These are phyloP conservation scores for Sciurus niger DNA, from an alignment of 2,113 vertebrate species.

Conservation along the genomic window DNA sequence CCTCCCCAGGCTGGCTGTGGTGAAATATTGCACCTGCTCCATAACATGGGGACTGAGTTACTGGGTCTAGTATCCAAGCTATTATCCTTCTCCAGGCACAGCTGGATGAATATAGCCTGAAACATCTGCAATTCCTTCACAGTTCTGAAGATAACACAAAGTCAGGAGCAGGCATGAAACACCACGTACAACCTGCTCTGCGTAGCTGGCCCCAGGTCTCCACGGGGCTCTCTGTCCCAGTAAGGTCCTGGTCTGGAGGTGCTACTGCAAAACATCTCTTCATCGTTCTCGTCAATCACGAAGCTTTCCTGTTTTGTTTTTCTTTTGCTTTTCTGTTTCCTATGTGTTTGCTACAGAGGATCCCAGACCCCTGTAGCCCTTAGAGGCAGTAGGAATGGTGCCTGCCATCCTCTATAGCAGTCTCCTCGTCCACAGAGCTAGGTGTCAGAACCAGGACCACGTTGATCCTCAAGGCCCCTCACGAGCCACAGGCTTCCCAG, in stretches of 20 bases:
- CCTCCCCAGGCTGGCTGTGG: too few species aligned
- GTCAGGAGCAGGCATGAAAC: background rate
- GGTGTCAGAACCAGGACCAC: background rate
- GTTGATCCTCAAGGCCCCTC: too few species aligned
- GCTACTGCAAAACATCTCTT: background rate
- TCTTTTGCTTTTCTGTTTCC: background rate
- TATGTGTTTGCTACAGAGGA: background rate
- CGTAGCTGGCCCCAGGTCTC: rapidly evolving
- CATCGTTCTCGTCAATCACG: background rate
- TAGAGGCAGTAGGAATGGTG: background rate
- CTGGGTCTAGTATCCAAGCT: background rate
- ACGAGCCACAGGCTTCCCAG: background rate
- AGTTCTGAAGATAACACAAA: background rate
- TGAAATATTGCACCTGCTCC: background rate
- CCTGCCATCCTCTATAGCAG: too few species aligned
- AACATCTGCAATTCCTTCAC: background rate
- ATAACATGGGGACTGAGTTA: background rate
- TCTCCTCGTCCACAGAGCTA: background rate
- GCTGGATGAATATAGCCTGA: background rate
- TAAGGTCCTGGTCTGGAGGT: background rate
- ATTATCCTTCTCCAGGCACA: background rate
- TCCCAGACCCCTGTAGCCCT: background rate
- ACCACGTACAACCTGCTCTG: too few species aligned
- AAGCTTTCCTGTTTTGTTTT: background rate
- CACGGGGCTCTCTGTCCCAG: rapidly evolving